Percentiles rank a stretch among this genome's conserved stretches.
These are phyloP conservation scores for Acrobasis consociella DNA, from an alignment of 2,888 invertebrate genomes.

Conservation along the genomic window DNA sequence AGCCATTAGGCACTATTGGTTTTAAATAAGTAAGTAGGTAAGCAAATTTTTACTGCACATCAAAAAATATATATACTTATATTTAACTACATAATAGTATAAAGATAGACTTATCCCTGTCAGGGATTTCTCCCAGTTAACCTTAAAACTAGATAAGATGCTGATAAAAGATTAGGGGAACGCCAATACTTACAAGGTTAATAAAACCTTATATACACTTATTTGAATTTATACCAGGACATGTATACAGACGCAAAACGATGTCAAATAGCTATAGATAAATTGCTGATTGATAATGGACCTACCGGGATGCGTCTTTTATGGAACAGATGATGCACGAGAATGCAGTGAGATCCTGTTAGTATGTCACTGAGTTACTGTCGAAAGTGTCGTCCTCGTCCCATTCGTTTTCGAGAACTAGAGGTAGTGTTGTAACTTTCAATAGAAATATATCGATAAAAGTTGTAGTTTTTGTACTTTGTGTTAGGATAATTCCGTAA, in stretches of 20 bases:
- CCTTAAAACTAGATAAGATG: too few relatives aligned
- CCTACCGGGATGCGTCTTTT: constrained; percentile 8
- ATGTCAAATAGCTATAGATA: constrained; percentile 20
- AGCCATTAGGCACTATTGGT: not conserved
- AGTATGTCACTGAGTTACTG: constrained; percentile 21
- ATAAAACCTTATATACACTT: too few relatives aligned
- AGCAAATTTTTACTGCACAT: too few relatives aligned
- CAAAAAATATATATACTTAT: too few relatives aligned
- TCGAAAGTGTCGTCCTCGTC: constrained; percentile 11
- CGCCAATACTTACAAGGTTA: too few relatives aligned
- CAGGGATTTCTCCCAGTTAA: too few relatives aligned
- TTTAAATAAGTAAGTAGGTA: too few relatives aligned
- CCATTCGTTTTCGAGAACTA: constrained; percentile 8
- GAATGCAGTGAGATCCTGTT: constrained; percentile 14
- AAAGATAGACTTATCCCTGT: too few relatives aligned
- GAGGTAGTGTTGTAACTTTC: constrained; percentile 1
- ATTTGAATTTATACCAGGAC: not conserved
- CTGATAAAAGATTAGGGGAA: too few relatives aligned
- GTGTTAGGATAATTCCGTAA: too few relatives aligned
- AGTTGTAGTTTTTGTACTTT: not conserved
- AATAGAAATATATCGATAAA: constrained; percentile 2
- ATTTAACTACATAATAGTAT: too few relatives aligned
- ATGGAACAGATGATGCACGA: constrained; percentile 16
- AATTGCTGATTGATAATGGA: constrained; percentile 18
- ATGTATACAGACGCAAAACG: not conserved